phyloP scores from a whole-genome alignment of 2,113 vertebrate species.

The Sterna hirundo region DNA sequence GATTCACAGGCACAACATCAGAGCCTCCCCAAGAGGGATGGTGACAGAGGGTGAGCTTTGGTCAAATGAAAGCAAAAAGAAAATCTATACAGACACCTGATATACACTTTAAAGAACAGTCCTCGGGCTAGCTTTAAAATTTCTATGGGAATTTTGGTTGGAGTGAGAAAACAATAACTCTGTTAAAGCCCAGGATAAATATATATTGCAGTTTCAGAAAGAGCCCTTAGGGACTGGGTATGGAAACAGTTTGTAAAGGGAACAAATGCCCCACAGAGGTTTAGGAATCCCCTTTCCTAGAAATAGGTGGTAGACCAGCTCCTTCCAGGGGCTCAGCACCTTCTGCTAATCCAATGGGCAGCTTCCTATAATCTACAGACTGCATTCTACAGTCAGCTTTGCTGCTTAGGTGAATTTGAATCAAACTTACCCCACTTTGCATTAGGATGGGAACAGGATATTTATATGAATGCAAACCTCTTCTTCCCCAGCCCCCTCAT shows the following conservation, averaged over 20 bases:
- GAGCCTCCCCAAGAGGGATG: background rate
- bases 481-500: background rate
- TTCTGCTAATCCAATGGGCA: background rate
- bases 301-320: background rate
- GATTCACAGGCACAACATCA: background rate
- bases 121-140: background rate
- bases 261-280: background rate
- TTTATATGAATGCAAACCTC: background rate
- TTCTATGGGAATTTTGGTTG: background rate
- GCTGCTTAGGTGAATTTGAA: background rate
- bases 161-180: background rate
- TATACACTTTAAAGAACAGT: background rate
- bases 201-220: background rate
- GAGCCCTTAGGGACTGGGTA: background rate
- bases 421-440: background rate
- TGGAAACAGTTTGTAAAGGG: background rate
- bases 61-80: background rate
- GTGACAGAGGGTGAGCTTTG: background rate
- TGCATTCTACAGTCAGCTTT: background rate
- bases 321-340: background rate
- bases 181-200: background rate
- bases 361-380: background rate
- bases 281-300: background rate
- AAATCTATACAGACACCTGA: background rate
- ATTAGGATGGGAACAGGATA: background rate